These are phyloP conservation scores for Jaculus jaculus DNA, from an alignment of 2,113 vertebrate genomes.

Conservation along the genomic window DNA sequence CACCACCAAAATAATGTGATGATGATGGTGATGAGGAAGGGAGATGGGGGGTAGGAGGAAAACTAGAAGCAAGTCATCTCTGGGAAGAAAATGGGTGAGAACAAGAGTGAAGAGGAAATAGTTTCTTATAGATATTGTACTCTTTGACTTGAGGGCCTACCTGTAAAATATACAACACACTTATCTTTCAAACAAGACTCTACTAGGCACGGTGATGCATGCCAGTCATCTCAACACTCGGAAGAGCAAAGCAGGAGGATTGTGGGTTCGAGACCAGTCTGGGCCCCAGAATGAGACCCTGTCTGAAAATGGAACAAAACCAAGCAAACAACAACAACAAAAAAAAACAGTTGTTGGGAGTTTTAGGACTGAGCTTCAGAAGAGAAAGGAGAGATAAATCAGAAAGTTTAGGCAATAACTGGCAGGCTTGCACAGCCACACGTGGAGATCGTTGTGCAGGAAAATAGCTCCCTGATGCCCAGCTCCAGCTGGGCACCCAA, in stretches of 20 bases:
- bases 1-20: not conserved
- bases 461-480: too few relatives aligned
- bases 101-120: not conserved
- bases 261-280: not conserved
- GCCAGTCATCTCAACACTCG: not conserved
- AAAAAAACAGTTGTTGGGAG: not conserved
- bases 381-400: not conserved
- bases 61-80: not conserved
- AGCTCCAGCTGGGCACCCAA: not conserved
- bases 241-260: not conserved
- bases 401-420: not conserved
- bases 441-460: not conserved
- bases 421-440: not conserved
- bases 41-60: not conserved
- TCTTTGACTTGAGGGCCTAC: slow-evolving; percentile 19
- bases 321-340: not conserved
- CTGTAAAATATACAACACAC: not conserved
- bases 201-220: not conserved
- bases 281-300: not conserved
- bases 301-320: too few relatives aligned
- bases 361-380: not conserved
- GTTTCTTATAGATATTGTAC: not conserved
- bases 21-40: too few relatives aligned
- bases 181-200: not conserved
- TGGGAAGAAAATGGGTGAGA: not conserved